Conservation (phyloP, 1,140 invertebrate genomes). For the Laupala kohalensis region DNA sequence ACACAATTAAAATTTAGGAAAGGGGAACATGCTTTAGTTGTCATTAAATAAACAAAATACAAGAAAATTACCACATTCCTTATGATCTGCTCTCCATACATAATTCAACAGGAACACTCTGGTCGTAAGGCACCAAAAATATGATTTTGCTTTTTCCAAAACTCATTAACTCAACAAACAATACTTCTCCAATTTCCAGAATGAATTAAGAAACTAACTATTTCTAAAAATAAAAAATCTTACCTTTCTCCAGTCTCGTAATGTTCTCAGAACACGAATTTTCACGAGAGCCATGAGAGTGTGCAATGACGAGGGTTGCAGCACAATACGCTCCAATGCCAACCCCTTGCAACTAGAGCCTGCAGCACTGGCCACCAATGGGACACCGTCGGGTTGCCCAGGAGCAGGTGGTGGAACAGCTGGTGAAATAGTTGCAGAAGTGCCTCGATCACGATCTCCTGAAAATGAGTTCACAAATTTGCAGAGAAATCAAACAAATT, state of each 20-base stretch:
- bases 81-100: no score
- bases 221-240: not conserved
- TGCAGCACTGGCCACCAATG: slow-evolving; percentile 28
- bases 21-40: not conserved
- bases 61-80: no score
- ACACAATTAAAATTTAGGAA: not conserved
- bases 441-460: no score
- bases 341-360: slow-evolving; percentile 46
- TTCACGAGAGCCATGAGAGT: slow-evolving; percentile 35
- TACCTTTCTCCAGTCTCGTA: slow-evolving; percentile 26
- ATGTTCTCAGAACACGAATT: slow-evolving; percentile 31
- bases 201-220: not conserved
- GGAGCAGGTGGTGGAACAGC: not conserved
- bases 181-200: not conserved
- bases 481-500: no score
- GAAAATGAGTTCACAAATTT: no score
- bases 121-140: no score
- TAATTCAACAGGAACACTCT: no score
- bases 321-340: slow-evolving; percentile 8
- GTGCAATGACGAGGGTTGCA: slow-evolving; percentile 32
- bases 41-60: no score
- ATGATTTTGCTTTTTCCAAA: no score
- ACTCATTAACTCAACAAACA: no score
- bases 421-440: no score
- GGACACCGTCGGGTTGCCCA: not conserved